These are phyloP conservation scores for Zaprionus capensis DNA, from an alignment of 1,140 invertebrate species.

Conservation along the genomic window DNA sequence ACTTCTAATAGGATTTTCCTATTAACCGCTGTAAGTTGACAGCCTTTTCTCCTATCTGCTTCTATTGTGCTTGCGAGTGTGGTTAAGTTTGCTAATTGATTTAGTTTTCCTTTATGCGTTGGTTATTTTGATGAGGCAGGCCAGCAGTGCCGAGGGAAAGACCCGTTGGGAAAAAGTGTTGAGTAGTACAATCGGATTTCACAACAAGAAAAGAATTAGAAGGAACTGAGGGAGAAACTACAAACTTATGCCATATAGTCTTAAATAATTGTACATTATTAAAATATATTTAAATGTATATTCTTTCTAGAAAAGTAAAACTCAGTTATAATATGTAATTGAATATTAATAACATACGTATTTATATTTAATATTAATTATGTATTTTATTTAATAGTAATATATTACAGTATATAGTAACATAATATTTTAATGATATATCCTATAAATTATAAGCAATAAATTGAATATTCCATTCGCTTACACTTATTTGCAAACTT, in stretches of 20 bases:
- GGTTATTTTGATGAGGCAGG: conserved; percentile 19
- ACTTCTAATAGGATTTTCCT: conserved; percentile 57
- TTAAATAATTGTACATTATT: too few species aligned
- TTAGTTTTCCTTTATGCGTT: conserved; percentile 26
- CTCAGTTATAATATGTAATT: background rate
- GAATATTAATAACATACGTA: background rate
- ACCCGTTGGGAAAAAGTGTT: conserved; percentile 6
- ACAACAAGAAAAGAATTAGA: background rate
- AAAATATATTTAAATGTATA: too few species aligned
- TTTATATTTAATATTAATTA: background rate
- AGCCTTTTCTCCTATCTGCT: background rate
- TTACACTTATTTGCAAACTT: background rate
- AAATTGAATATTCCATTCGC: background rate
- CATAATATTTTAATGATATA: too few species aligned
- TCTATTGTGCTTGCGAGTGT: conserved; percentile 5
- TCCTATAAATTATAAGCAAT: background rate
- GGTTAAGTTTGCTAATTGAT: conserved; percentile 36
- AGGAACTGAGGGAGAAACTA: background rate
- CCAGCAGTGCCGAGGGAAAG: conserved; percentile 7
- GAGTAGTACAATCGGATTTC: conserved; percentile 4
- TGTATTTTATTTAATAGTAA: too few species aligned
- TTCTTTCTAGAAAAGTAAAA: background rate
- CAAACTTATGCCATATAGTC: background rate
- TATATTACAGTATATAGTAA: too few species aligned
- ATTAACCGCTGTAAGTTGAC: conserved; percentile 41